A percentile compares a stretch with the other conserved stretches of the same genome.
Conservation (phyloP, 2,113 vertebrate genomes). For the Cottus gobio region DNA sequence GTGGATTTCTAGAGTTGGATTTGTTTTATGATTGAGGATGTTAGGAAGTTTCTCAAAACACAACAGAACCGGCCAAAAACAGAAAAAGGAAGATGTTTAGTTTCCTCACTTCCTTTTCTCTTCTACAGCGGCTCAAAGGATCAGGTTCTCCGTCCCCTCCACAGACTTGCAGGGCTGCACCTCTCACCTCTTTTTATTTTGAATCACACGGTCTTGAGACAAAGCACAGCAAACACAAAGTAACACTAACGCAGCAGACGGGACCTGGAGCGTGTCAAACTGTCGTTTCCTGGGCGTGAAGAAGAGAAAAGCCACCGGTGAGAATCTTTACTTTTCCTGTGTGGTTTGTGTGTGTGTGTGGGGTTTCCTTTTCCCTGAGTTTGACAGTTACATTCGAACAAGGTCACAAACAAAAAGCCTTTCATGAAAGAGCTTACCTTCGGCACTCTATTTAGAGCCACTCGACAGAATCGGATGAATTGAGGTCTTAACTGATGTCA, state of each 20-base stretch:
- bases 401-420: slow-evolving; percentile 49
- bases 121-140: slow-evolving; percentile 6
- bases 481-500: slow-evolving; percentile 55
- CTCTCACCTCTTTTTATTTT: slow-evolving; percentile 32
- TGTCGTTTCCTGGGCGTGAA: slow-evolving; percentile 55
- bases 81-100: slow-evolving; percentile 12
- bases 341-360: slow-evolving; percentile 35
- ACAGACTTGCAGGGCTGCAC: slow-evolving; percentile 9
- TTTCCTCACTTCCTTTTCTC: slow-evolving; percentile 50
- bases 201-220: slow-evolving; percentile 27
- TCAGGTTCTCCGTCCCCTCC: neutral
- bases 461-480: slow-evolving; percentile 32
- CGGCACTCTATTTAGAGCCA: slow-evolving; percentile 30
- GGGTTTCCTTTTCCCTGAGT: slow-evolving; percentile 59
- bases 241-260: slow-evolving; percentile 40
- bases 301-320: slow-evolving; percentile 23
- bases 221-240: slow-evolving; percentile 42
- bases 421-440: slow-evolving; percentile 75
- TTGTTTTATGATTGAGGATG: neutral
- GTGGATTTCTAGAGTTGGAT: neutral
- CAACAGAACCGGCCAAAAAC: slow-evolving; percentile 18
- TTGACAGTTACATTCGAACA: slow-evolving; percentile 72
- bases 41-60: slow-evolving; percentile 12
- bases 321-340: slow-evolving; percentile 30
- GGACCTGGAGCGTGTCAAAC: slow-evolving; percentile 50